A percentile compares a stretch with the other conserved stretches of the same genome.
phyloP scores from a whole-genome alignment of 2,888 invertebrate genomes.

The Ceraclea dissimilis region DNA sequence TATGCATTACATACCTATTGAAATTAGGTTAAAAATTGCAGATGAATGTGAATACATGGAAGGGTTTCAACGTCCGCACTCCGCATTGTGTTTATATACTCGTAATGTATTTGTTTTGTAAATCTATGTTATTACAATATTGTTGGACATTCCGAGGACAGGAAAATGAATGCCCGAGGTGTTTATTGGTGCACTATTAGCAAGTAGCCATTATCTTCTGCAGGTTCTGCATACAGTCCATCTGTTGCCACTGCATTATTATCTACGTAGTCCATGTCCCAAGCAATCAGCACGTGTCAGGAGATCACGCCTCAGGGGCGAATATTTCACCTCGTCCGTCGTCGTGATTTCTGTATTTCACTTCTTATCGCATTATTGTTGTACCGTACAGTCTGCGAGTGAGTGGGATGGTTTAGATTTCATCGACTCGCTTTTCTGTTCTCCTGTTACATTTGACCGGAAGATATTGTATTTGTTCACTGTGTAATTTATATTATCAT shows the following conservation, averaged over 20 bases:
- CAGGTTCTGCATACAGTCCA: too few relatives aligned
- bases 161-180: not conserved
- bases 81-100: too few relatives aligned
- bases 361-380: not conserved
- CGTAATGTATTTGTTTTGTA: too few relatives aligned
- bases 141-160: too few relatives aligned
- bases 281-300: not conserved
- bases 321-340: not conserved
- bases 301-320: not conserved
- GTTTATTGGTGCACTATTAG: not conserved
- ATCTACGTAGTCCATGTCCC: not conserved
- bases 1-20: too few relatives aligned
- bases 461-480: not conserved
- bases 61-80: too few relatives aligned
- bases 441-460: conserved; percentile 1
- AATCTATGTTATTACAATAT: too few relatives aligned
- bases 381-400: not conserved
- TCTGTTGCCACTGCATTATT: too few relatives aligned
- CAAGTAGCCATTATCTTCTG: not conserved
- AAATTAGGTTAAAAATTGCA: too few relatives aligned
- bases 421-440: not conserved
- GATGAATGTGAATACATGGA: too few relatives aligned
- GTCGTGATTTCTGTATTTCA: not conserved
- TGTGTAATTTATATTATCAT: not conserved
- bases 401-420: not conserved